Base-by-base conservation (phyloP, 2,888 invertebrate genomes). In the Eumacrocentrus americanus region DNA sequence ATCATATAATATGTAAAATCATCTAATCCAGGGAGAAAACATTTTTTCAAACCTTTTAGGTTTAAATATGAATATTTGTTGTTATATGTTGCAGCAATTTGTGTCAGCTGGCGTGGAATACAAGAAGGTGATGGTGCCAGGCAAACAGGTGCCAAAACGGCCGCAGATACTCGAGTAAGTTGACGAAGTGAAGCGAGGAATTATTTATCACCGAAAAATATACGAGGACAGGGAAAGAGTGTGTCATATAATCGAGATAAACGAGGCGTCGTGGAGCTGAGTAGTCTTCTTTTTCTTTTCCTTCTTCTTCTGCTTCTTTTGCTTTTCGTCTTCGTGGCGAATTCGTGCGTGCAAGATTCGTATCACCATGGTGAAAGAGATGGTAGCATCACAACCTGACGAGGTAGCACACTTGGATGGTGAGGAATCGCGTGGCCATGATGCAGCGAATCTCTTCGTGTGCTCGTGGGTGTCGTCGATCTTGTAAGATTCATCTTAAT, bases 381-480 rank as follows among this genome's bases (percentile, higher is more conserved):
- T 25, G 37, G 48, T 48, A 47, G 48, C 56, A 29, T 38, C 47
- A n/a, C 20, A 18, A 56, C 35, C 56, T 56, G 56, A 47, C 56
- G 47, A 56, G 56, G 56, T 56, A 56, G 56, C 35, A 20, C 9
- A 16, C 14, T 14, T 9, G 12, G 22, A 37, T 50, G 51, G 48
- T 58, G 47, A 42, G 35, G 42, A 40, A 46, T 60, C 56, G 60
- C 50, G 53, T 47, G 60, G 48, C 53, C 25, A 35, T 54, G 54
- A 59, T 47, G 53, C 35, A 54, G 54, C 47, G 29, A 35, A 38
- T 51, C n/a, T 12, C 11, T n/a, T 52, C 35, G 9, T 14, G 40
- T 38, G 25, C 47, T 62, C 61, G 70, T 71, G 68, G 71, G 66
- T 65, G 69, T 62, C 58, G 60, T 60, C 48, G 60, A 64, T 62